Evolutionary conservation across 1,140 invertebrate species (phyloP).

Genomic region (Akabosia matsudoensis): DNA sequence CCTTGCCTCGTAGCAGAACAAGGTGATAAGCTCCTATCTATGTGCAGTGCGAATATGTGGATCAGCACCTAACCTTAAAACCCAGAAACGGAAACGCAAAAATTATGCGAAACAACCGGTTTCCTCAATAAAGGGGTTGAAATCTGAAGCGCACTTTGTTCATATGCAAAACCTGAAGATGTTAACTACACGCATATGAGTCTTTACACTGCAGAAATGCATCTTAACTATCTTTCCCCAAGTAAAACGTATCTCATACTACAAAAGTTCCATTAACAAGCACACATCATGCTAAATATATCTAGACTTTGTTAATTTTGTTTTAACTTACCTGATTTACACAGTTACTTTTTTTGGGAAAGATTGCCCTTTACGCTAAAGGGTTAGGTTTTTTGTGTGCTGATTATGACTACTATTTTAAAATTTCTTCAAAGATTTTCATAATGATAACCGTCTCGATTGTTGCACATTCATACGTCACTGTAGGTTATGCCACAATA

Average conservation of each 20-base stretch:
- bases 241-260: too few relatives aligned
- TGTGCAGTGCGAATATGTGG: slow-evolving; percentile 37
- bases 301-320: too few relatives aligned
- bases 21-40: slow-evolving; percentile 29
- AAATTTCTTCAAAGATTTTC: neutral
- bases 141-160: neutral
- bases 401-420: neutral
- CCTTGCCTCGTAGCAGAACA: neutral
- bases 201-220: too few relatives aligned
- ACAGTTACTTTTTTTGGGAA: too few relatives aligned
- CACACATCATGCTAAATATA: too few relatives aligned
- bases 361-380: too few relatives aligned
- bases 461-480: neutral
- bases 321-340: too few relatives aligned
- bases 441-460: slow-evolving; percentile 11
- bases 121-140: slow-evolving; percentile 24
- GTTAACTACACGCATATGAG: neutral
- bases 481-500: too few relatives aligned
- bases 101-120: slow-evolving; percentile 43
- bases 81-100: slow-evolving; percentile 43
- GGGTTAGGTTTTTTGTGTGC: too few relatives aligned
- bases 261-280: too few relatives aligned
- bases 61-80: slow-evolving; percentile 43
- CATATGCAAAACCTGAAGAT: neutral
- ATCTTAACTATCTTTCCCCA: too few relatives aligned